These are phyloP conservation scores for Rhodeus uyekii DNA, from an alignment of 2,797 vertebrate species.

Conservation along the genomic window DNA sequence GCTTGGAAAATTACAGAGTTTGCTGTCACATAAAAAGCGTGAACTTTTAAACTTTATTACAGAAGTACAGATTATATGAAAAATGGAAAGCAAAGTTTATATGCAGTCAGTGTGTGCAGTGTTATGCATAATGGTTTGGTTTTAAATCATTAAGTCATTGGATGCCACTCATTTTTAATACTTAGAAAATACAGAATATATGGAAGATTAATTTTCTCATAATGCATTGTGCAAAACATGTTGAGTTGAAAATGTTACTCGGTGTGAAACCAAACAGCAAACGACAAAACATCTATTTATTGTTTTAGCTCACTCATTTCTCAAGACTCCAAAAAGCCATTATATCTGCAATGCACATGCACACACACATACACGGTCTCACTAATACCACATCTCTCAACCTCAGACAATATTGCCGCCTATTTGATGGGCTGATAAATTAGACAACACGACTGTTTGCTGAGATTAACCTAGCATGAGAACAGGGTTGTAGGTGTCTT, in stretches of 20 bases:
- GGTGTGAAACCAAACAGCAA: constrained; percentile 12
- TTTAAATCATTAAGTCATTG: constrained; percentile 36
- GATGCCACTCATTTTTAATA: constrained; percentile 9
- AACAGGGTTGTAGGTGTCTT: constrained; percentile 35
- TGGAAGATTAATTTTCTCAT: constrained; percentile 14
- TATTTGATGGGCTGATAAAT: constrained; percentile 69
- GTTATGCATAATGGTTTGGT: background rate
- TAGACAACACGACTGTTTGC: constrained; percentile 69
- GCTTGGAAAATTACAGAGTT: constrained; percentile 15
- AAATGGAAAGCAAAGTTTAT: background rate
- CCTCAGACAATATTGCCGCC: constrained; percentile 59
- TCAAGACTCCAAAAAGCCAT: constrained; percentile 39
- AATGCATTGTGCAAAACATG: constrained; percentile 24
- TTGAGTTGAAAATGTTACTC: constrained; percentile 13
- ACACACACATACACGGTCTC: constrained; percentile 39
- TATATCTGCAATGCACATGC: constrained; percentile 33
- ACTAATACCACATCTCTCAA: constrained; percentile 66
- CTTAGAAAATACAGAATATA: background rate
- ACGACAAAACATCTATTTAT: constrained; percentile 26
- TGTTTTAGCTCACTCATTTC: constrained; percentile 40
- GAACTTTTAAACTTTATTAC: constrained; percentile 8
- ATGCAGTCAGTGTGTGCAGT: background rate
- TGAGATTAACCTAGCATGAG: constrained; percentile 65
- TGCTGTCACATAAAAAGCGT: background rate
- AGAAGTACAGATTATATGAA: background rate